Percentiles rank a stretch among this genome's conserved stretches.
phyloP scores from a whole-genome alignment of 2,113 vertebrate species.

The Cranoglanis bouderius region DNA sequence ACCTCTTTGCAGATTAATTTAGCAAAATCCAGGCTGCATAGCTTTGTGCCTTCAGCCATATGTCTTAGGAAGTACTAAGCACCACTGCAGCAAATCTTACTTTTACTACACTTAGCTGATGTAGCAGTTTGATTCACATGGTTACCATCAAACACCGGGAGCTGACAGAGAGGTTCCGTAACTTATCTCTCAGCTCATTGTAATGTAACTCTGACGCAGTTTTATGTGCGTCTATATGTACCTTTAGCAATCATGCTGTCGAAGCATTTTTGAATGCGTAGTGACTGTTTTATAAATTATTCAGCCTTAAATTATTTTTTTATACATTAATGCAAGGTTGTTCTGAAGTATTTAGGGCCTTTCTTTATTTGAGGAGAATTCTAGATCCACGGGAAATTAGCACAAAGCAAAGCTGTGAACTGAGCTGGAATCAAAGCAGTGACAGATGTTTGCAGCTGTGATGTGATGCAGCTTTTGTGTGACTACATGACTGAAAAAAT shows the following conservation, averaged over 20 bases:
- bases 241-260: neutral
- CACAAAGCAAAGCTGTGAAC: neutral
- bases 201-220: neutral
- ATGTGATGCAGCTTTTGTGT: neutral
- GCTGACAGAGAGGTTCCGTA: neutral
- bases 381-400: neutral
- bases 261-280: neutral
- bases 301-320: neutral
- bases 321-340: neutral
- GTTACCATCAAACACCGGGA: neutral
- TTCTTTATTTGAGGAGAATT: neutral
- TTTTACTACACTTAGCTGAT: constrained; percentile 11
- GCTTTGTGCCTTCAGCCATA: constrained; percentile 2
- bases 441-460: neutral
- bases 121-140: neutral
- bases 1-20: neutral
- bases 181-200: neutral
- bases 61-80: neutral
- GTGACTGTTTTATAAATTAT: constrained; percentile 6
- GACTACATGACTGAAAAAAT: neutral
- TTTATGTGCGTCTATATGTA: neutral
- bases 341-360: neutral
- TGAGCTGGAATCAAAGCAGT: neutral
- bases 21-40: neutral
- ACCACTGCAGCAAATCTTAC: neutral